phyloP scores from a whole-genome alignment of 2,888 invertebrate genomes.

The Drosophila trichaetosa region DNA sequence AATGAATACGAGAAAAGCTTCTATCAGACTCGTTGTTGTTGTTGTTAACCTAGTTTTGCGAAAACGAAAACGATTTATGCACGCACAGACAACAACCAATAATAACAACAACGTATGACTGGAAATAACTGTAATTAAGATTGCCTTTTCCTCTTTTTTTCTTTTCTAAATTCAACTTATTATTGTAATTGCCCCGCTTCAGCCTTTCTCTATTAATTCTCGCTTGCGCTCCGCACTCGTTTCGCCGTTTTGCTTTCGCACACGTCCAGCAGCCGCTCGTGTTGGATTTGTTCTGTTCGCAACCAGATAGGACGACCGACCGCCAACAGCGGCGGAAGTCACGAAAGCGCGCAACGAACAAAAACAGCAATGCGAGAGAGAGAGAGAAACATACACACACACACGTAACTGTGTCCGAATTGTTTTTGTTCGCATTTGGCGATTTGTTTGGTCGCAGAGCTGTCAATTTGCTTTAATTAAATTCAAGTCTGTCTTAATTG shows the following conservation, averaged over 20 bases:
- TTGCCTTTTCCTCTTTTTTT: slow-evolving; percentile 5
- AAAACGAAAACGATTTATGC: slow-evolving; percentile 37
- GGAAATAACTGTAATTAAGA: slow-evolving; percentile 31
- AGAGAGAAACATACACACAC: background rate
- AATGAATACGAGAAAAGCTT: slow-evolving; percentile 27
- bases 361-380: slow-evolving; percentile 18
- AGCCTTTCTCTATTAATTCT: slow-evolving; percentile 66
- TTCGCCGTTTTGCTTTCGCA: slow-evolving; percentile 62
- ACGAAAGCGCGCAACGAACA: slow-evolving; percentile 21
- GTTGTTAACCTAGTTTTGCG: slow-evolving; percentile 61
- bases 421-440: slow-evolving; percentile 24
- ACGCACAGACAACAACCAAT: slow-evolving; percentile 40
- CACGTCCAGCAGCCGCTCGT: slow-evolving; percentile 82
- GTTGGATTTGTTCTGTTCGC: slow-evolving; percentile 58
- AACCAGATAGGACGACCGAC: slow-evolving; percentile 16
- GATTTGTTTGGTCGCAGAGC: slow-evolving; percentile 9
- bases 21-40: slow-evolving; percentile 6
- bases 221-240: slow-evolving; percentile 72
- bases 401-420: slow-evolving; percentile 16
- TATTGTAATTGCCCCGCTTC: slow-evolving; percentile 43
- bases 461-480: slow-evolving; percentile 4
- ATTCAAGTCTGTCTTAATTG: background rate
- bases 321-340: slow-evolving; percentile 6
- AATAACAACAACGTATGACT: slow-evolving; percentile 11
- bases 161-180: slow-evolving; percentile 24